phyloP scores from a whole-genome alignment of 1,140 invertebrate species.

The Hycleus phaleratus region DNA sequence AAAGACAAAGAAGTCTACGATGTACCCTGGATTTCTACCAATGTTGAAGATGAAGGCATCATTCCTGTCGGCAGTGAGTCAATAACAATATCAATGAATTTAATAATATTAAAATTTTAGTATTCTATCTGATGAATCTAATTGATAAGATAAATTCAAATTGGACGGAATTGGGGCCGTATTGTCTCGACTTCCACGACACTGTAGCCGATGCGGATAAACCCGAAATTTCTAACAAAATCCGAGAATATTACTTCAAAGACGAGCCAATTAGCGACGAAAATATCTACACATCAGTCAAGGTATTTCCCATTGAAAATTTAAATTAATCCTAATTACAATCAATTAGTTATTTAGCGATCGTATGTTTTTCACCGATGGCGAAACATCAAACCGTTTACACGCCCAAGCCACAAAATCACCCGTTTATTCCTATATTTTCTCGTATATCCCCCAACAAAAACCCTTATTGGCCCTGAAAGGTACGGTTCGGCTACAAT shows the following conservation, averaged over 20 bases:
- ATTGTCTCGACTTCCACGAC: conserved; percentile 54
- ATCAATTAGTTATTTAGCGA: conserved; percentile 48
- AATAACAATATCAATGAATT: neutral
- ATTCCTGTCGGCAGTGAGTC: conserved; percentile 22
- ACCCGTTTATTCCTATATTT: conserved; percentile 53
- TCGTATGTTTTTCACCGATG: conserved; percentile 47
- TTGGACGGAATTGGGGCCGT: conserved; percentile 51
- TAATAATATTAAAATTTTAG: conserved; percentile 7
- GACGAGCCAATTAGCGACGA: conserved; percentile 43
- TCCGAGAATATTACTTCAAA: conserved; percentile 48
- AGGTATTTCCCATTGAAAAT: conserved; percentile 28
- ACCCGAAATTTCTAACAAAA: conserved; percentile 41
- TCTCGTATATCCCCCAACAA: conserved; percentile 35
- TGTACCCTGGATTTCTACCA: conserved; percentile 39
- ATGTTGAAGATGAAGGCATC: conserved; percentile 36
- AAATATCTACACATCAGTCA: conserved; percentile 39
- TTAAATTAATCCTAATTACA: neutral
- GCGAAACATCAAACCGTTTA: conserved; percentile 46
- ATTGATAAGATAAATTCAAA: conserved; percentile 46
- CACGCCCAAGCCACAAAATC: conserved; percentile 46
- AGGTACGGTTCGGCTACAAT: no score
- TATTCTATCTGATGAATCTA: conserved; percentile 1
- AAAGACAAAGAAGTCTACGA: conserved; percentile 40
- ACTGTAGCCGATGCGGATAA: conserved; percentile 45
- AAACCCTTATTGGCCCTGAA: no score